Conservation (phyloP, 2,888 invertebrate species). For the Thysanoteuthis rhombus region DNA sequence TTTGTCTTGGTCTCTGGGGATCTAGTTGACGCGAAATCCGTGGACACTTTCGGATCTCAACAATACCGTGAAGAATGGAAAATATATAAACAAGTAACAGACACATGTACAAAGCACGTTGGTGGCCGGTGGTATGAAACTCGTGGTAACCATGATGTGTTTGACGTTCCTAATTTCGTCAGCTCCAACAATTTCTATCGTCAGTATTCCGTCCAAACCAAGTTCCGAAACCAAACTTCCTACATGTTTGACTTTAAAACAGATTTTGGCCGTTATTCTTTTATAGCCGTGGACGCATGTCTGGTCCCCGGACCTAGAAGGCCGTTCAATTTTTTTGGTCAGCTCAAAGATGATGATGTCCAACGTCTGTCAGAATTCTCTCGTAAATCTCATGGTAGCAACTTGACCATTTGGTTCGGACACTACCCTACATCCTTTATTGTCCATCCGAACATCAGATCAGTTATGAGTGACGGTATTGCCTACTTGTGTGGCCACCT, state of each 20-base stretch:
- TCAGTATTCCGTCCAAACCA: slow-evolving; percentile 84
- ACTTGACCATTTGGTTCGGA: slow-evolving; percentile 83
- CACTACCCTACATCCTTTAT: slow-evolving; percentile 93
- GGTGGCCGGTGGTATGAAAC: slow-evolving; percentile 87
- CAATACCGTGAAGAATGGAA: slow-evolving; percentile 87
- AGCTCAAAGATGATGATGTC: slow-evolving; percentile 57
- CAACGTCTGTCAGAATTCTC: slow-evolving; percentile 72
- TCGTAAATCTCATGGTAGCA: slow-evolving; percentile 58
- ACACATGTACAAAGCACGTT: slow-evolving; percentile 70
- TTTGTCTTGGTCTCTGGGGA: slow-evolving; percentile 88
- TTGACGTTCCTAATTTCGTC: slow-evolving; percentile 79
- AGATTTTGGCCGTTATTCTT: slow-evolving; percentile 74
- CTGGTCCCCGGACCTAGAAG: slow-evolving; percentile 85
- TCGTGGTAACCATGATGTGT: slow-evolving; percentile 93
- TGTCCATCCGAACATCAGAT: slow-evolving; percentile 41
- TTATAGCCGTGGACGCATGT: slow-evolving; percentile 87
- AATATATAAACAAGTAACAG: slow-evolving; percentile 78
- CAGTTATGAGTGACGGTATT: slow-evolving; percentile 70
- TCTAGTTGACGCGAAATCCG: slow-evolving; percentile 86
- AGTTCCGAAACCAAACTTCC: slow-evolving; percentile 74
- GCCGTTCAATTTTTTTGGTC: slow-evolving; percentile 90
- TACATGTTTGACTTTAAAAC: slow-evolving; percentile 76
- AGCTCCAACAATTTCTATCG: slow-evolving; percentile 80
- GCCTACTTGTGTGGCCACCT: slow-evolving; percentile 91
- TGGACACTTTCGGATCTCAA: slow-evolving; percentile 81